Evolutionary conservation across 2,888 invertebrate genomes (phyloP), one percentile per base, ranked within the genome.

Genomic region (Drosophila neonasuta): DNA sequence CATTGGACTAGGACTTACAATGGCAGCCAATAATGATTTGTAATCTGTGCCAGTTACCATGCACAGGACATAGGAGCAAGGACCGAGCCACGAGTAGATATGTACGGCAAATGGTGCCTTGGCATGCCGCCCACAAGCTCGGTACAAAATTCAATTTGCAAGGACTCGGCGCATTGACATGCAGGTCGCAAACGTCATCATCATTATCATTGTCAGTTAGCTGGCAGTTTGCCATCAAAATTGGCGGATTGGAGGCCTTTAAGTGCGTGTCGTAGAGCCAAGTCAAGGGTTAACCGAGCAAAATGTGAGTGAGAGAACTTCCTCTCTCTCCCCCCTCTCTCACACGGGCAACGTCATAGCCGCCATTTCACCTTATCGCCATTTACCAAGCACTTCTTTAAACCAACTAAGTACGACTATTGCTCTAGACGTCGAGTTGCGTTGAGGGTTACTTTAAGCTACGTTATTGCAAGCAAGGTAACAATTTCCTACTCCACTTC

Each of bases 191-290:
- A 71, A 74, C 74, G 68, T 74, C 74, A 74, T 74, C 68, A 75
- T 74, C 71, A 60, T 54, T 57, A 60, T 74, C 71, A 75, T 80
- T 68, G 68, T 70, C 77, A 83, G 81, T 66, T 48, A 20, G 41
- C 41, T 83, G 80, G 80, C 80, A 80, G 77, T 61, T 68, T 84
- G 80, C 80, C 80, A 80, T 71, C 74, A 36, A 74, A 83, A 74
- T 79, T 74, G 80, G 60, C 57, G 63, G 71, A 74, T 63, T 74
- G 75, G 60, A 77, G 70, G 77, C 81, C 79, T 79, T 80, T 80
- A 83, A 79, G 79, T 80, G 80, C 80, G 80, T 80, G 84, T 51
- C 61, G 50, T 65, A 64, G 13, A 56, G 50, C 44, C 46, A 55
- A 61, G 60, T 66, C 60, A 70, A 67, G 71, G 77, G 75, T 70